Conservation (phyloP, 2,113 vertebrate genomes). For the Saccopteryx leptura region DNA sequence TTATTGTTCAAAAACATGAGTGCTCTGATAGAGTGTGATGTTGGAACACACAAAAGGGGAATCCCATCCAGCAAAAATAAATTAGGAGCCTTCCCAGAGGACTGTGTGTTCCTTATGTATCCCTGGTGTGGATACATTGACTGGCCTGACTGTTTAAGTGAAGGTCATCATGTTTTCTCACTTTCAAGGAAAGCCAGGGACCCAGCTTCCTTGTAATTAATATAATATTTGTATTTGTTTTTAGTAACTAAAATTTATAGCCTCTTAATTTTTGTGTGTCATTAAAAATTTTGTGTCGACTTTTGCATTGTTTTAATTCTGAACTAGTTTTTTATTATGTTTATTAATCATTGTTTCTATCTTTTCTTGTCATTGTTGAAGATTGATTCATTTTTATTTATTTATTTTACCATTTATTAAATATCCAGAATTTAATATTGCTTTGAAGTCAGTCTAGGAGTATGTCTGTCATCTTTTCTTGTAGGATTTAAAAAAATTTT, state of each 20-base stretch:
- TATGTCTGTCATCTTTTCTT: background rate
- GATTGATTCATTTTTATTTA: background rate
- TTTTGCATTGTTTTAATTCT: slow-evolving; percentile 3
- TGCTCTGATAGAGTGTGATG: background rate
- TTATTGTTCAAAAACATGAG: background rate
- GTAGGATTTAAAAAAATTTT: background rate
- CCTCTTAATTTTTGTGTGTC: background rate
- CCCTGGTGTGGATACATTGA: background rate
- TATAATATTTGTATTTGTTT: background rate
- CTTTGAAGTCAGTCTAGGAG: background rate
- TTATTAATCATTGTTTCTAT: background rate
- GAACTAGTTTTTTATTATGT: background rate
- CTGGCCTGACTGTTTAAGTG: background rate
- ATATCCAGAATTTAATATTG: slow-evolving; percentile 37
- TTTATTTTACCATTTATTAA: background rate
- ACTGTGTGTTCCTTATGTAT: background rate
- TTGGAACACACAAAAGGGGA: background rate
- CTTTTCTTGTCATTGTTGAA: background rate
- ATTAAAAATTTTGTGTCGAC: background rate
- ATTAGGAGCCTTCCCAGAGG: background rate
- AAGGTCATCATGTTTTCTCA: background rate
- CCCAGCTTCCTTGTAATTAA: background rate
- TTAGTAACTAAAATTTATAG: background rate
- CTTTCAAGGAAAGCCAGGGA: background rate
- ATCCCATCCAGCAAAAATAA: background rate